phyloP scores from a whole-genome alignment of 2,113 vertebrate species.

The Mohoua ochrocephala region DNA sequence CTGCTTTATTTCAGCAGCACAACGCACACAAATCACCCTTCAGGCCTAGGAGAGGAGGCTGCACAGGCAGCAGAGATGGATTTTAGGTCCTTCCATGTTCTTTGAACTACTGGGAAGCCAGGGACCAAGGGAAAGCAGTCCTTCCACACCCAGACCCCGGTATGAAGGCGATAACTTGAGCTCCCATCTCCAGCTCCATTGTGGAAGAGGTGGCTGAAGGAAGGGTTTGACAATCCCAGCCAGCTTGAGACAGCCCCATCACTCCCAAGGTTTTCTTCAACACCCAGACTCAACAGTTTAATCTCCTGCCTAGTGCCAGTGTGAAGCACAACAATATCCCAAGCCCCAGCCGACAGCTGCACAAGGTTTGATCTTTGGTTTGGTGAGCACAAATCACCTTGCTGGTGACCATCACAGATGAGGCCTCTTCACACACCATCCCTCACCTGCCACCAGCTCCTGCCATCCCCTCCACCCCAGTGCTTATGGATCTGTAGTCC shows the following conservation, averaged over 20 bases:
- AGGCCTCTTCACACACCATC: neutral
- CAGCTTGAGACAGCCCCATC: neutral
- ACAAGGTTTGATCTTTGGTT: neutral
- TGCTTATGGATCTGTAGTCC: rapidly evolving
- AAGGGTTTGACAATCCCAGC: neutral
- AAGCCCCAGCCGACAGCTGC: neutral
- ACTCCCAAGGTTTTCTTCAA: neutral
- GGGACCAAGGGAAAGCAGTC: neutral
- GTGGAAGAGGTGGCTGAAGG: neutral
- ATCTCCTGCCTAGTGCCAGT: neutral
- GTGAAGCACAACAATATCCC: neutral
- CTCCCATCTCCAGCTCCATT: neutral
- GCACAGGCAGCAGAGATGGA: neutral
- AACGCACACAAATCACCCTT: neutral
- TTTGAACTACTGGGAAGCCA: neutral
- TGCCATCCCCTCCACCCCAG: neutral
- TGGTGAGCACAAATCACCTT: neutral
- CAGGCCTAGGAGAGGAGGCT: neutral
- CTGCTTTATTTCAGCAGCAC: neutral
- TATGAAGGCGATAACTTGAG: neutral
- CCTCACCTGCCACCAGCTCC: neutral
- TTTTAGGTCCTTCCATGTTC: neutral
- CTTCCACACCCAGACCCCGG: neutral
- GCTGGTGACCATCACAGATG: rapidly evolving
- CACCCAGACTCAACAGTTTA: neutral